Base-by-base conservation (phyloP, 2,888 invertebrate genomes). In the Phlogophora meticulosa region DNA sequence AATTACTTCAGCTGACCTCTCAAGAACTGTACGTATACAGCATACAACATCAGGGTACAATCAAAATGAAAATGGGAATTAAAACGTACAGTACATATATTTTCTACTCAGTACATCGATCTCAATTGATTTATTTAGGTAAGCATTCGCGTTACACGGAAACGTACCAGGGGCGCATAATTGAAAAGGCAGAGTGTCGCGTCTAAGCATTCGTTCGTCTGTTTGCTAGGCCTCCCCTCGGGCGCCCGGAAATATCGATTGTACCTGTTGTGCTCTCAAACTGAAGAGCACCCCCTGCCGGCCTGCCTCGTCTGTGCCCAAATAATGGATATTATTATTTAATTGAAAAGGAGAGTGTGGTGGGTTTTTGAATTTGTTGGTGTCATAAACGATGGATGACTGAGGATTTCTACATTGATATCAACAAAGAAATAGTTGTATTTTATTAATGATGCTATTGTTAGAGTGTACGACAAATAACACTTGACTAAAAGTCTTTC, bases 241-340 rank as follows among this genome's bases (percentile, higher is more conserved):
- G 75, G 83, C 78, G 80, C 82, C 84, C 85, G 87, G 90, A 87
- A 89, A 88, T 92, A 92, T 92, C 83, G 92, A 92, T 92, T 91
- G 89, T 90, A 90, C 90, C 89, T 90, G 88, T 90, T 89, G 88
- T 89, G 80, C 81, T 81, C 81, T 73, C 82, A 62, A 76, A 84
- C 76, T 64, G 71, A 75, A 75, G 77, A 72, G 72, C 66, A 51
- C 72, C 78, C 78, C 69, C 76, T 61, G 65, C 82, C 78, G 66
- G 67, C 79, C 78, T 65, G 64, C 75, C 69, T 59, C 80, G 70
- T 73, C 71, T 74, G 61, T 69, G 67, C 70, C 61, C 49, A 76
- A 85, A 84, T 86, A 86, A 86, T 83, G 69, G 71, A 76, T 79
- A 79, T 82, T 80, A 82, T 80, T 74, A 81, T 76, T 79, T 83